phyloP scores from a whole-genome alignment of 2,113 vertebrate species.

The Loxodonta africana region DNA sequence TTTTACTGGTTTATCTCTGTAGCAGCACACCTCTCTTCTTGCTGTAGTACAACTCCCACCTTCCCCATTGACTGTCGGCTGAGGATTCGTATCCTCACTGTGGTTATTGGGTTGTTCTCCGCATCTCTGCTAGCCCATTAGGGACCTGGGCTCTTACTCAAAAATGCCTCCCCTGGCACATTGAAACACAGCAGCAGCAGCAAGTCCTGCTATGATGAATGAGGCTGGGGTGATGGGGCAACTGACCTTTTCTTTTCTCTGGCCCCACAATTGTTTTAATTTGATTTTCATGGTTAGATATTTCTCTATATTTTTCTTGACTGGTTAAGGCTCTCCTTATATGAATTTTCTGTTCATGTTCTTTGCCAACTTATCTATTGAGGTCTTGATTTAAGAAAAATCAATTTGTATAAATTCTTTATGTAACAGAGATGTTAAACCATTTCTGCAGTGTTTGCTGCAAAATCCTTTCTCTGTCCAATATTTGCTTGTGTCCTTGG shows the following conservation, averaged over 20 bases:
- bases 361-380: constrained; percentile 56
- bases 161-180: neutral
- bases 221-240: neutral
- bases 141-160: neutral
- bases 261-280: neutral
- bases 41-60: neutral
- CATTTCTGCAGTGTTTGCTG: constrained; percentile 64
- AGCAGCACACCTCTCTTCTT: neutral
- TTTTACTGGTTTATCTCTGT: neutral
- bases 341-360: constrained; percentile 62
- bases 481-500: constrained; percentile 67
- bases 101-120: neutral
- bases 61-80: neutral
- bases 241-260: neutral
- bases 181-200: neutral
- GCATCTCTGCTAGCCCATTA: neutral
- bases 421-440: constrained; percentile 73
- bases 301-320: constrained; percentile 14
- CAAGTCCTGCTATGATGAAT: neutral
- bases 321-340: constrained; percentile 7
- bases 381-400: constrained; percentile 70
- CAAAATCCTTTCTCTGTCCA: constrained; percentile 60
- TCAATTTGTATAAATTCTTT: constrained; percentile 81
- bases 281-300: neutral
- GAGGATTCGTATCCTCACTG: neutral